Base-by-base conservation (phyloP, 2,888 invertebrate species). In the Iselma pallidipennis region DNA sequence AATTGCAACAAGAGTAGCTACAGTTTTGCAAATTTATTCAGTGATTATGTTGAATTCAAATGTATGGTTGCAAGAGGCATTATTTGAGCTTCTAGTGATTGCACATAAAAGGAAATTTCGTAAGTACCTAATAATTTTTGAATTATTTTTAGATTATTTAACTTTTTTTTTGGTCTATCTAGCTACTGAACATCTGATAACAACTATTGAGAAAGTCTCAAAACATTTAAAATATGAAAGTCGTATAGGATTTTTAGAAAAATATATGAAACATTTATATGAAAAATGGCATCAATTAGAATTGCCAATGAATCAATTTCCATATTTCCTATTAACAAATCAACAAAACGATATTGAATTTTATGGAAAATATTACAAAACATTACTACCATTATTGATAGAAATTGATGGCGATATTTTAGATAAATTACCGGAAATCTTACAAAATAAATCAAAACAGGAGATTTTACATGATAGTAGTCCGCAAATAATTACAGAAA, bases 1-100 rank as follows among this genome's bases (percentile, higher is more conserved):
- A 78, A 80, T 81, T 1, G 79, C 81, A 0, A 87, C 87, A 64
- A 82, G 87, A 72, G 85, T 86, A 1, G 80, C 84, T 0, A 86
- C 86, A 42, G 83, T 86, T 6, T 78, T 90, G 16, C 85, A 88
- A 52, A 83, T 83, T 28, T 83, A 86, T 63, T 81, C 83, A 14
- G 81, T 84, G 10, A 73, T 89, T 4, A 84, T 87, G 25, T 82
- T 84, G 33, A 79, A 82, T 2, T 87, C 83, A 68, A 82, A 82
- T 31, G 78, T 81, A 4, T 82, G 85, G 68, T 80, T 86, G 45
- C 85, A 84, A 66, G 82, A 82, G 67, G 83, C 86, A 48, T 73
- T 91, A 2, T 82, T 84, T 55, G 78, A 82, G 33, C 75, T 89
- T 16, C 75, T 90, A 14, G 77, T 83, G 72, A 75, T 89, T 31